Evolutionary conservation across 2,797 vertebrate genomes (phyloP).

Genomic region (Podargus strigoides): DNA sequence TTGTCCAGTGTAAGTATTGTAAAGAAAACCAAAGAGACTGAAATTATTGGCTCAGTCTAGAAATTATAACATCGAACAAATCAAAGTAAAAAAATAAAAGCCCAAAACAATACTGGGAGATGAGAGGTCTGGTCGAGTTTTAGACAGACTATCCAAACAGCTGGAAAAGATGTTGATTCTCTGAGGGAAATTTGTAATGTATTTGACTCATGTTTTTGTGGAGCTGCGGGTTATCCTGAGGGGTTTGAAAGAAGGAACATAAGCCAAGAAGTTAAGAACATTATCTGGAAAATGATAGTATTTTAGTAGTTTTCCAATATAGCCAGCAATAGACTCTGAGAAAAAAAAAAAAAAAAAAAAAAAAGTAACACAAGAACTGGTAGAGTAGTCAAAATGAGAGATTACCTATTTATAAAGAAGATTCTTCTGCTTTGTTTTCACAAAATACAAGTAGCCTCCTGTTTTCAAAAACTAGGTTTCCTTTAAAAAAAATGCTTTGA

Average conservation of each 20-base stretch:
- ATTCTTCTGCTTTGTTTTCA: not conserved
- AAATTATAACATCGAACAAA: conserved; percentile 74
- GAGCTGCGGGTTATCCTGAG: conserved; percentile 73
- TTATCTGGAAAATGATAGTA: conserved; percentile 78
- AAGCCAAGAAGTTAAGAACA: conserved; percentile 79
- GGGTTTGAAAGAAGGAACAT: conserved; percentile 67
- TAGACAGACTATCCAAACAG: conserved; percentile 78
- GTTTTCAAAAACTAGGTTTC: not conserved
- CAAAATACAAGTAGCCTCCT: not conserved
- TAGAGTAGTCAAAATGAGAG: not conserved
- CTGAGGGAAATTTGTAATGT: conserved; percentile 80
- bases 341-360: not conserved
- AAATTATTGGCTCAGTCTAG: conserved; percentile 66
- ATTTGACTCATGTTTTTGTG: conserved; percentile 82
- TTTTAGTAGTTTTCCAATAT: conserved; percentile 72
- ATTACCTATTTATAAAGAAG: not conserved
- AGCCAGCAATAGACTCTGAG: conserved; percentile 60
- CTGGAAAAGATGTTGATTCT: conserved; percentile 81
- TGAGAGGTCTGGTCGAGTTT: conserved; percentile 74
- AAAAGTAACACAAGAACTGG: not conserved
- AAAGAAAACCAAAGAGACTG: conserved; percentile 64
- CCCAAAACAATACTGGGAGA: conserved; percentile 75
- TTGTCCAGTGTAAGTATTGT: conserved; percentile 53
- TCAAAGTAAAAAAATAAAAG: conserved; percentile 75
- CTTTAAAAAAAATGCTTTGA: not conserved